phyloP scores from a whole-genome alignment of 1,140 invertebrate genomes.

The Macrosteles quadrilineatus region DNA sequence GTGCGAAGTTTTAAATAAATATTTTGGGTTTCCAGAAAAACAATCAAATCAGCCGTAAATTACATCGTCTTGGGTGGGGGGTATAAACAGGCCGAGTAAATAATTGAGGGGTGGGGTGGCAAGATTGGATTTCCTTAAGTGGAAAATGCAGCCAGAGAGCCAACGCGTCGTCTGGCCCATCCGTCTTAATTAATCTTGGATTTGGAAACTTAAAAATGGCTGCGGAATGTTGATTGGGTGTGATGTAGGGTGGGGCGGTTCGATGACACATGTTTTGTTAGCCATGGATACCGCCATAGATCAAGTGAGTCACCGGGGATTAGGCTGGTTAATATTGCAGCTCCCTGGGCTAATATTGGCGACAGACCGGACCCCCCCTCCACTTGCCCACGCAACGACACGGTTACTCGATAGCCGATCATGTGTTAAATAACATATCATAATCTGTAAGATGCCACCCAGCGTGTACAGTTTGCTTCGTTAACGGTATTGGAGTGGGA shows the following conservation, averaged over 20 bases:
- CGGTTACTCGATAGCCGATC: neutral
- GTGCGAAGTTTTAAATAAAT: constrained; percentile 8
- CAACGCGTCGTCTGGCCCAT: neutral
- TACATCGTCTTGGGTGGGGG: neutral
- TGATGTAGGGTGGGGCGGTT: too few species aligned
- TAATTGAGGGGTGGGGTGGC: constrained; percentile 13
- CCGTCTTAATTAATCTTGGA: constrained; percentile 28
- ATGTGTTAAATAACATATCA: constrained; percentile 11
- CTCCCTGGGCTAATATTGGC: constrained; percentile 4
- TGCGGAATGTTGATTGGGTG: constrained; percentile 22
- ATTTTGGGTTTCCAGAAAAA: constrained; percentile 9
- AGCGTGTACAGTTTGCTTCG: too few species aligned
- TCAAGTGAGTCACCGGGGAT: constrained; percentile 18
- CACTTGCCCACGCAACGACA: neutral
- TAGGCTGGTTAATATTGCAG: constrained; percentile 4
- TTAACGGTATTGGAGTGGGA: too few species aligned
- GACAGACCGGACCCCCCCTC: neutral
- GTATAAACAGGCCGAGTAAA: constrained; percentile 21
- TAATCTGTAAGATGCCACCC: too few species aligned
- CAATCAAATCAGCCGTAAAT: constrained; percentile 28
- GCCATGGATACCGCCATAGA: constrained; percentile 9
- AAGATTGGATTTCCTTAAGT: constrained; percentile 29
- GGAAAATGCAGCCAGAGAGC: constrained; percentile 7
- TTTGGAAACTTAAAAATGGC: constrained; percentile 26
- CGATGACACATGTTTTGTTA: constrained; percentile 28